Base-by-base conservation (phyloP, 2,113 vertebrate species). In the Gopherus evgoodei region DNA sequence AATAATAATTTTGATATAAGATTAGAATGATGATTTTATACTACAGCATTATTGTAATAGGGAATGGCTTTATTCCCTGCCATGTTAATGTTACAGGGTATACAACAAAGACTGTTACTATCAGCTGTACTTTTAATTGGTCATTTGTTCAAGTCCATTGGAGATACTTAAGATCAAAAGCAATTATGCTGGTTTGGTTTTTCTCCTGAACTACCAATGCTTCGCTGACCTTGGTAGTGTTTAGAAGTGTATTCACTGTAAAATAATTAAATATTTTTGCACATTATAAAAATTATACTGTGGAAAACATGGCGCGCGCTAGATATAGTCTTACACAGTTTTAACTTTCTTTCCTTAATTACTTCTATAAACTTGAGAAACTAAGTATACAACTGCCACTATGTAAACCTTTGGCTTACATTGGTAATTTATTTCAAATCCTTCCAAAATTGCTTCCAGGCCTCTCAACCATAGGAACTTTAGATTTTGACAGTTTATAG, bases 111-210 rank as follows among this genome's bases (percentile, higher is more conserved):
- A 13, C 29, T n/a, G 86, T 92, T 94, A 94, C 91, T 84, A 82
- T 95, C 92, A 96, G 78, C 81, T 89, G 17, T 90, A 87, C 24
- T 94, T 86, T 95, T 90, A 94, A 91, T 86, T 89, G 87, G 50
- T 69, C 44, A 89, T 86, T 82, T 86, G 14, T 83, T 94, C 38
- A 93, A 94, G 86, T 44, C 52, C 62, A 78, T 90, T 93, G 94
- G 72, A 96, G 94, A 97, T 6, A 38, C 91, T 38, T 72, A 59
- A 72, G 69, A 94, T 82, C 72, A 94, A 94, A 97, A 56, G 5
- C 62, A 94, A 78, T 92, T 89, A 79, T 4, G 4, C 24, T 35
- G 83, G 22, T 13, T 91, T 86, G 80, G 4, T 42, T 95, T 93
- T 90, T 79, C 69, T 89, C 35, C 72, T 89, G 69, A 9, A 29